Conservation (phyloP, 2,797 vertebrate species). For the Tapera naevia region DNA sequence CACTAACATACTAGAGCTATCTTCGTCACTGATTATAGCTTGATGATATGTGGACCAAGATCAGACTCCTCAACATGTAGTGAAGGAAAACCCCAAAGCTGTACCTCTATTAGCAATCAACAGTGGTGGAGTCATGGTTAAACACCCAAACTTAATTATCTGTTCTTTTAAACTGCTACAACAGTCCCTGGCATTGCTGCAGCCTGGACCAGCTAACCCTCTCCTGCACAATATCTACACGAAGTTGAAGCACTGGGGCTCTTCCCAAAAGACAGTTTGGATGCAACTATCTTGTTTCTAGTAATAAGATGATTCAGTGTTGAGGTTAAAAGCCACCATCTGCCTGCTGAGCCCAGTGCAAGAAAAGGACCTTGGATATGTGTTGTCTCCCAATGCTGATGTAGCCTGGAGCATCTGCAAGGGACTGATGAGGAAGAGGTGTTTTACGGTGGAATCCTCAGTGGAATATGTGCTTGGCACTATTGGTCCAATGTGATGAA, state of each 20-base stretch:
- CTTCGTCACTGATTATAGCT: background rate
- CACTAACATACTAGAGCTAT: accelerated
- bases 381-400: background rate
- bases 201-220: background rate
- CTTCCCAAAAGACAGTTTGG: background rate
- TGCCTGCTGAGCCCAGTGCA: background rate
- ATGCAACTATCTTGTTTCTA: background rate
- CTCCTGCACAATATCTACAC: background rate
- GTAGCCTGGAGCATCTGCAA: background rate
- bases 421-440: background rate
- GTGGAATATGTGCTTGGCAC: background rate
- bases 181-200: background rate
- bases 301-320: background rate
- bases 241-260: background rate
- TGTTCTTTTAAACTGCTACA: background rate
- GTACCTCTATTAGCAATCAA: background rate
- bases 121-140: background rate
- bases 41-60: background rate
- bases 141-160: background rate
- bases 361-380: background rate
- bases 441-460: background rate
- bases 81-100: background rate
- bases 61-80: background rate
- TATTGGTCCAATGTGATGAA: background rate
- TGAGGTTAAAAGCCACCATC: background rate